Conservation (phyloP, 2,797 vertebrate species). For the Artibeus lituratus region DNA sequence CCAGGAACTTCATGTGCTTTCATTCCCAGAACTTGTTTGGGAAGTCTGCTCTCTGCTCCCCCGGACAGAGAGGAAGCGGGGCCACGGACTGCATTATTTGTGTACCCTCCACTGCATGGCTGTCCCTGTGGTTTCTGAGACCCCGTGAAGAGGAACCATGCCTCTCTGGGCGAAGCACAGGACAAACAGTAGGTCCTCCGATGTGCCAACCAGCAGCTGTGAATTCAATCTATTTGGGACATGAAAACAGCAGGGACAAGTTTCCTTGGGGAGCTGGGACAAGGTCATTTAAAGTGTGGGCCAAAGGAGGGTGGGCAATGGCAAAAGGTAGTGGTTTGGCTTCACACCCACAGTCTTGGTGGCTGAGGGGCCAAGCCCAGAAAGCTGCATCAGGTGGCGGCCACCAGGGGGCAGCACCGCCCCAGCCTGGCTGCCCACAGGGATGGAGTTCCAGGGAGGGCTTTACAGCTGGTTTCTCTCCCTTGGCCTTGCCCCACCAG, state of each 20-base stretch:
- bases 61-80: neutral
- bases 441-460: accelerated
- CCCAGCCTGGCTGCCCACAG: accelerated
- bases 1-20: accelerated
- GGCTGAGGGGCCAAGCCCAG: accelerated
- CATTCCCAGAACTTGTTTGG: neutral
- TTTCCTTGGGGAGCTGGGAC: neutral
- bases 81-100: neutral
- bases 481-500: neutral
- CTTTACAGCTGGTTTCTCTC: accelerated
- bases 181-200: neutral
- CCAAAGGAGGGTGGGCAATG: neutral
- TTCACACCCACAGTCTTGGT: neutral
- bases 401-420: slow-evolving; percentile 25
- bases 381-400: neutral
- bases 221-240: neutral
- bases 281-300: neutral
- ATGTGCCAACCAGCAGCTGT: neutral
- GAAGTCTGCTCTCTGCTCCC: neutral
- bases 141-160: neutral
- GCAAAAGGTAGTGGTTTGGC: neutral
- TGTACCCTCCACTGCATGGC: neutral
- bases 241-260: neutral
- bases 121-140: accelerated
- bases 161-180: accelerated